Evolutionary conservation across 2,797 vertebrate species (phyloP).

Genomic region (Heterohyrax brucei): DNA sequence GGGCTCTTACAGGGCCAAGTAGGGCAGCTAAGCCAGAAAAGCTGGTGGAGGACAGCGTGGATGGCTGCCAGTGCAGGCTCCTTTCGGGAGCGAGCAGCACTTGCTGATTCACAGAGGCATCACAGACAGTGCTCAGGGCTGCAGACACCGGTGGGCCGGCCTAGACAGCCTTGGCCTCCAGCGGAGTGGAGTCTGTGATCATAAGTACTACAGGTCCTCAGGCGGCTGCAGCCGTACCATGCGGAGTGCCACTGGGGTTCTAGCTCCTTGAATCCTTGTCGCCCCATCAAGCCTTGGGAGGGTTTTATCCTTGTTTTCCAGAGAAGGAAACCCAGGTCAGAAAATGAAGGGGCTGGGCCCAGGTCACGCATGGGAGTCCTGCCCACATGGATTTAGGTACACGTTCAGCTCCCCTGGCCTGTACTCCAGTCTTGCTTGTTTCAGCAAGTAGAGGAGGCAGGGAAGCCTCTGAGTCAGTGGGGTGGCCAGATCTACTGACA

Average conservation of each 20-base stretch:
- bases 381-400: too few species aligned
- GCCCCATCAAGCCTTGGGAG: fast-evolving
- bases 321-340: background rate
- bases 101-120: background rate
- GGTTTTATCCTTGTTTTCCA: background rate
- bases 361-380: background rate
- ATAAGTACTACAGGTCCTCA: background rate
- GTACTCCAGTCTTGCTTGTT: background rate
- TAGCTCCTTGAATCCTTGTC: too few species aligned
- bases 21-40: background rate
- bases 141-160: background rate
- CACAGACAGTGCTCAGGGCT: background rate
- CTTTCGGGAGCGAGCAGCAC: background rate
- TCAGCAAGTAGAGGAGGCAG: background rate
- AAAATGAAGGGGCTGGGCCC: background rate
- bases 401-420: background rate
- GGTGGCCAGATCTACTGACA: too few species aligned
- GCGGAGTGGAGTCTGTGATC: background rate
- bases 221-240: fast-evolving
- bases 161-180: fast-evolving
- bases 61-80: background rate
- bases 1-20: background rate
- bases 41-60: background rate
- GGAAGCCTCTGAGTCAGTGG: background rate
- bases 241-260: background rate